These are phyloP conservation scores for Campylomormyrus tamandua DNA, from an alignment of 2,113 vertebrate species.

Conservation along the genomic window DNA sequence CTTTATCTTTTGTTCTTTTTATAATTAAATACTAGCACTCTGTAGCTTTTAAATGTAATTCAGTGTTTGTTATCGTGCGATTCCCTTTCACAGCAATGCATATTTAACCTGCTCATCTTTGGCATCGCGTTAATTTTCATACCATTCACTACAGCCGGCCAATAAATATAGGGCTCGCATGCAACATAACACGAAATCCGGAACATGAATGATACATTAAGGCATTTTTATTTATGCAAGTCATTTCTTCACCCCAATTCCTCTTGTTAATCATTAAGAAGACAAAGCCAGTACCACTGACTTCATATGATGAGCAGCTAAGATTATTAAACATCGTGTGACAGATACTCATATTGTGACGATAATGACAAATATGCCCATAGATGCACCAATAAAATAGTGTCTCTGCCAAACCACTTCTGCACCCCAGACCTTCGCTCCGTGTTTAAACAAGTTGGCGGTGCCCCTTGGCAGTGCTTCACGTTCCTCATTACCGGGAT, in stretches of 20 bases:
- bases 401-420: constrained; percentile 30
- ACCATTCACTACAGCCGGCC: background rate
- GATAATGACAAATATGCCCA: background rate
- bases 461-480: constrained; percentile 47
- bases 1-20: background rate
- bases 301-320: background rate
- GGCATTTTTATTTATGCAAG: background rate
- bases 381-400: background rate
- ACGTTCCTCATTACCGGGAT: constrained; percentile 60
- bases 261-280: background rate
- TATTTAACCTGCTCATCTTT: background rate
- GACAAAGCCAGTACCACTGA: background rate
- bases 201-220: background rate
- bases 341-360: background rate
- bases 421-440: constrained; percentile 42
- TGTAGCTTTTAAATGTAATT: background rate
- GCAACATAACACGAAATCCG: background rate
- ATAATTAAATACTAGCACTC: background rate
- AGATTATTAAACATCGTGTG: background rate
- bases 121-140: background rate
- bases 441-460: constrained; percentile 48
- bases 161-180: background rate
- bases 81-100: background rate
- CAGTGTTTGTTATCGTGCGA: background rate
- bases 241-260: background rate